These are phyloP conservation scores for Apogon hyalosoma DNA, from an alignment of 2,797 vertebrate species.

Conservation along the genomic window DNA sequence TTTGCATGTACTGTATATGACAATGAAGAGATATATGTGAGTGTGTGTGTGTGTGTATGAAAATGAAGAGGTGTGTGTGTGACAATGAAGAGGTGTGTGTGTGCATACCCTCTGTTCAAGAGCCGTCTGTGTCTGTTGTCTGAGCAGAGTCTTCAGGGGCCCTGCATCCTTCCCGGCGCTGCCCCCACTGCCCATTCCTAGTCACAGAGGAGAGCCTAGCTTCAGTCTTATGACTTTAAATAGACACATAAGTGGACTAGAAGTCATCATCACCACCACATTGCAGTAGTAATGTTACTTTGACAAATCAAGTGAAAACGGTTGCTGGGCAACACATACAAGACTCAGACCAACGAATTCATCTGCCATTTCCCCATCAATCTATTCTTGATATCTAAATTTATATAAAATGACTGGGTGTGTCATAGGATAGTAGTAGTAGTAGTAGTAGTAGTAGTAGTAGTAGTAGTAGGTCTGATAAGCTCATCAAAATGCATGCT, in stretches of 20 bases:
- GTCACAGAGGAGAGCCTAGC: constrained; percentile 54
- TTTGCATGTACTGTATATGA: constrained; percentile 1
- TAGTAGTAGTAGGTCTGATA: background rate
- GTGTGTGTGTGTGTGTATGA: background rate
- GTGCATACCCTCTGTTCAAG: constrained; percentile 95
- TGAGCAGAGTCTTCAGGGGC: constrained; percentile 95
- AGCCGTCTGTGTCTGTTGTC: constrained; percentile 96
- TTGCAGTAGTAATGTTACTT: constrained; percentile 3
- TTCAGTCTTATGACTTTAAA: constrained; percentile 39
- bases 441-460: background rate
- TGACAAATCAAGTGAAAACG: constrained; percentile 14
- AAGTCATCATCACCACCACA: constrained; percentile 20
- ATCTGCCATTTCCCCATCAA: constrained; percentile 9
- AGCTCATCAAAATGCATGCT: constrained; percentile 47
- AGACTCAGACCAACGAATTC: constrained; percentile 14
- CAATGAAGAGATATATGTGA: background rate
- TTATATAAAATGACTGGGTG: background rate
- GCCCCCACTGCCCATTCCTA: constrained; percentile 98
- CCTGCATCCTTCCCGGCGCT: constrained; percentile 96
- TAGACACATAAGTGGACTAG: constrained; percentile 19
- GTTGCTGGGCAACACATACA: constrained; percentile 9
- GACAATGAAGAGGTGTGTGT: background rate
- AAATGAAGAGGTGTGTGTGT: background rate
- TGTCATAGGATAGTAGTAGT: background rate
- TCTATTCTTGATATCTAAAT: constrained; percentile 10